Base-by-base conservation (phyloP, 2,797 vertebrate species). In the Oophaga sylvatica region DNA sequence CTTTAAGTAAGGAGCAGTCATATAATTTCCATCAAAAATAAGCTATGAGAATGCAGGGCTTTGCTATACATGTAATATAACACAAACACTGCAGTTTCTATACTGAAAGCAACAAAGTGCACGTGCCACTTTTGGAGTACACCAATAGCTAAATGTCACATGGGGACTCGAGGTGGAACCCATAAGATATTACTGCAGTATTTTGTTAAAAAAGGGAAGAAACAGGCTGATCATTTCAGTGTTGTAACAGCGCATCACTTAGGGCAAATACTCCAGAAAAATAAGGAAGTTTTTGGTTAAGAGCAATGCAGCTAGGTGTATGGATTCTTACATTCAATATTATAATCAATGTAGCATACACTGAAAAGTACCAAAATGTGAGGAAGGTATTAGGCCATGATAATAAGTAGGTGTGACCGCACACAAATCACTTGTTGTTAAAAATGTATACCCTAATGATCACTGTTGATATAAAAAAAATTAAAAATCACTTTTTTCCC, bases 211-310 rank as follows among this genome's bases (percentile, higher is more conserved):
- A 31, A 22, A 76, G 71, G 77, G 81, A 89, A 62, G 82, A 70
- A 56, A 59, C 35, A 77, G 19, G 35, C 53, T 6, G 16, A 10
- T 70, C 17, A 60, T 77, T 70, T 70, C 63, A 62, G 48, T 26
- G 85, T 71, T 70, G 67, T 19, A 68, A 81, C 56, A 19, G 83
- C 29, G 57, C 68, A 75, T 81, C 82, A 68, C 17, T 63, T 68
- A 48, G 26, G 29, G 78, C 60, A 84, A 67, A 86, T 73, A 83
- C 63, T 79, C 75, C 65, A 56, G 41, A 45, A 10, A 59, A 29
- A 31, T 60, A 59, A 48, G 78, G 41, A 81, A 56, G 31, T 79
- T 87, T 95, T 95, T 94, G 93, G 94, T 95, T 94, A 93, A 88
- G 89, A 93, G 92, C 93, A 92, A 92, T 0, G 90, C 91, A 93